These are phyloP conservation scores for Hemithea aestivaria DNA, from an alignment of 2,888 invertebrate genomes.

Conservation along the genomic window DNA sequence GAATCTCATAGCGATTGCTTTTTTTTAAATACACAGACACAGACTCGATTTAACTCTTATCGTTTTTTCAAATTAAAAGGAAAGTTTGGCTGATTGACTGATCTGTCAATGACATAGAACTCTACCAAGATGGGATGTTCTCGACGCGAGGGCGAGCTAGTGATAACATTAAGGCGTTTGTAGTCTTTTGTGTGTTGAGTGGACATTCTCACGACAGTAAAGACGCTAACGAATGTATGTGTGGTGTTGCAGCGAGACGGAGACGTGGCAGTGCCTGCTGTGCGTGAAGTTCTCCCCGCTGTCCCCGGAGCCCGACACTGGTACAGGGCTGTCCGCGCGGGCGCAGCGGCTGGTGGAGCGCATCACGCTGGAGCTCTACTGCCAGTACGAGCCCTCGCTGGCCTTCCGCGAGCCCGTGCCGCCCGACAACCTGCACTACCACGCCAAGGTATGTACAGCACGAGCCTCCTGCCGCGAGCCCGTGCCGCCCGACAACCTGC, in stretches of 20 bases:
- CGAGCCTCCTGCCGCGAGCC: too few species aligned
- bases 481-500: too few species aligned
- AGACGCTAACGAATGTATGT: background rate
- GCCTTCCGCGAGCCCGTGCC: conserved; percentile 93
- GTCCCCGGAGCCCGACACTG: conserved; percentile 47
- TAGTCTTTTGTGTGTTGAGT: background rate
- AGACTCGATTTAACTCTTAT: too few species aligned
- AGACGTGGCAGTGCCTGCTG: conserved; percentile 94
- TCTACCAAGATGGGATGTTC: too few species aligned
- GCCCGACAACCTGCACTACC: conserved; percentile 73
- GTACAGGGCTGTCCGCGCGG: conserved; percentile 74
- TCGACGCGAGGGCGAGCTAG: too few species aligned
- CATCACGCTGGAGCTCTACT: conserved; percentile 92
- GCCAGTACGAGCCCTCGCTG: conserved; percentile 93
- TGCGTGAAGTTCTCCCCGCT: conserved; percentile 90
- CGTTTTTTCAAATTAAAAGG: too few species aligned
- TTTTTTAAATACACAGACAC: too few species aligned
- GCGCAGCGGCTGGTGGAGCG: conserved; percentile 88
- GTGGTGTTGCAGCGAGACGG: conserved; percentile 82
- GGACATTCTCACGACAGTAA: too few species aligned
- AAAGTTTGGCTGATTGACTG: too few species aligned
- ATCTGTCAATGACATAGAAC: too few species aligned
- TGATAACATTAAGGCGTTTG: too few species aligned
- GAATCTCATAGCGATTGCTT: too few species aligned
- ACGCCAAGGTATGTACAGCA: conserved; percentile 60